Evolutionary conservation across 2,113 vertebrate species (phyloP), one percentile per base, ranked within the genome.

Genomic region (Proteles cristata): DNA sequence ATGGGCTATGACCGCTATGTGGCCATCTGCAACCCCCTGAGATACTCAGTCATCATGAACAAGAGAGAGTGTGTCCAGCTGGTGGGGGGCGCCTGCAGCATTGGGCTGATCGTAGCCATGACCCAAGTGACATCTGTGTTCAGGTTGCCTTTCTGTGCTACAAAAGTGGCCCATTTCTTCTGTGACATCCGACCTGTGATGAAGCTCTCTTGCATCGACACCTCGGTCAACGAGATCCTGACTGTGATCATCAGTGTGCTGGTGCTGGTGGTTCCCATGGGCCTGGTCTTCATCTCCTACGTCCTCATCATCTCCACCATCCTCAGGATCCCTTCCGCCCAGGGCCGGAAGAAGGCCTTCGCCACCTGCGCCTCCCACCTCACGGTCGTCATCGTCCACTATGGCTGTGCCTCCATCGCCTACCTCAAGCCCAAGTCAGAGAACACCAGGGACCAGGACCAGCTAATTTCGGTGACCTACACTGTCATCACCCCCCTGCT

Each of bases 21-120:
- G 71, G 81, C 88, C 48, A 96, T 94, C 77, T 96, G 93, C 25
- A 95, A 88, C 5, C 97, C 95, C 48, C 53, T 97, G 69, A 97
- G 61, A 6, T 96, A 98, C 7, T 73, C 35, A 7, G 10, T 97
- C 21, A 84, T 96, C 23, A 97, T 97, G 84, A 96, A 66, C 6
- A 93, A 79, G 65, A 53, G 5, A 11, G 12, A 58, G 8, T 92
- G 93, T 21, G 2, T 4, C 7, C 84, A 96, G 50, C 19, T 98
- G 28, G 80, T 88, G 2, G 17, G 14, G 21, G 68, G n/a, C 0
- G 33, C 55, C 33, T 73, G 28, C 11, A 61, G 53, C 77, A 81
- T 93, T 19, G 66, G 58, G 39, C 7, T 96, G 26, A n/a, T 61
- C 55, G 50, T 93, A 31, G 85, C 80, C 21, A 69, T 71, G 14